Evolutionary conservation across 2,888 invertebrate genomes (phyloP).

Genomic region (Pammene aurita): DNA sequence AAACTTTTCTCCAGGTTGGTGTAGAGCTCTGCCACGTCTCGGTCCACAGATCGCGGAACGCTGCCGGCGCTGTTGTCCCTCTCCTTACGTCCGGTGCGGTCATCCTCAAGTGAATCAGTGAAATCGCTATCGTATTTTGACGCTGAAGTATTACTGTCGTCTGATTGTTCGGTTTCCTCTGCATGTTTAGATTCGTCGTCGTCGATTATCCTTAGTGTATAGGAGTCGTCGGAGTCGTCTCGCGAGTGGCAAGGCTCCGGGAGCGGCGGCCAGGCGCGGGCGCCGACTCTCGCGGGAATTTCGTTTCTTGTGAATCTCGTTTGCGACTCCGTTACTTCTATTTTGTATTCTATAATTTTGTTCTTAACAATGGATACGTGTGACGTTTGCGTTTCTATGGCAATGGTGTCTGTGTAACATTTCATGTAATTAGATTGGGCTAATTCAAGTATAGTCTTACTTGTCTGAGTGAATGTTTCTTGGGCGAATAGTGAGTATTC

Average conservation of each 20-base stretch:
- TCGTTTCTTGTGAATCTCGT: constrained; percentile 22
- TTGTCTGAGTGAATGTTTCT: constrained; percentile 82
- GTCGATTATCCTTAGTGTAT: constrained; percentile 45
- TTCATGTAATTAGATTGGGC: constrained; percentile 63
- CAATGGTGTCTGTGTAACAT: constrained; percentile 49
- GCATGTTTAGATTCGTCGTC: neutral
- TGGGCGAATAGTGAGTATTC: constrained; percentile 57
- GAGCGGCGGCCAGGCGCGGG: neutral
- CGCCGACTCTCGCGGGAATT: neutral
- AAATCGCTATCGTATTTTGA: constrained; percentile 58
- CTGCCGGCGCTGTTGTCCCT: constrained; percentile 54
- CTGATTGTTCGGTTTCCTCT: constrained; percentile 6
- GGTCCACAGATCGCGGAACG: constrained; percentile 62
- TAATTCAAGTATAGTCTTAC: constrained; percentile 82
- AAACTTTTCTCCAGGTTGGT: constrained; percentile 59
- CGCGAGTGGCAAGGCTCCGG: neutral
- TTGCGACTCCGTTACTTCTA: constrained; percentile 52
- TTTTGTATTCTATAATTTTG: constrained; percentile 62
- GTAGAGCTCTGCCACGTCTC: constrained; percentile 68
- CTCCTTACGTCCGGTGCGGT: constrained; percentile 42
- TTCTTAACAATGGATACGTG: constrained; percentile 66
- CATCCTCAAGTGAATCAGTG: constrained; percentile 66
- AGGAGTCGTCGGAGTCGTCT: neutral
- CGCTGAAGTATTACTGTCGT: constrained; percentile 40
- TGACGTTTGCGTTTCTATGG: constrained; percentile 74